Evolutionary conservation across 2,888 invertebrate genomes (phyloP).

Genomic region (Leucania comma): DNA sequence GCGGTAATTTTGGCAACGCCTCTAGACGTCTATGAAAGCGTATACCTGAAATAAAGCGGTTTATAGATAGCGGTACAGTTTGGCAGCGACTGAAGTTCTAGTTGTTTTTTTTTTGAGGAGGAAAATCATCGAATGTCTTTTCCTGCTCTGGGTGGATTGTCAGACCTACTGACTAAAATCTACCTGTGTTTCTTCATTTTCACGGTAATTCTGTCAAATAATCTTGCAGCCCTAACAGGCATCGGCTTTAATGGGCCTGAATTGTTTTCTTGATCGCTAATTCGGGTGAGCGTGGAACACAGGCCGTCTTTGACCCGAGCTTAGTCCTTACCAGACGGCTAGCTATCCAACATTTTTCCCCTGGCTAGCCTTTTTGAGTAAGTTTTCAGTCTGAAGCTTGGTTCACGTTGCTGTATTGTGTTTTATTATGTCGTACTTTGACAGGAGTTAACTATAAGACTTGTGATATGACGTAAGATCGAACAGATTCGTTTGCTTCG

Average conservation of each 20-base stretch:
- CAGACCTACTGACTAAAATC: neutral
- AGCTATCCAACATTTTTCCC: neutral
- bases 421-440: too few relatives aligned
- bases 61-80: neutral
- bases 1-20: slow-evolving; percentile 45
- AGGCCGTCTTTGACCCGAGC: too few relatives aligned
- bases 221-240: too few relatives aligned
- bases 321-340: too few relatives aligned
- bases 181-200: neutral
- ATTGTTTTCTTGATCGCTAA: too few relatives aligned
- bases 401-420: too few relatives aligned
- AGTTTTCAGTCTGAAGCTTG: too few relatives aligned
- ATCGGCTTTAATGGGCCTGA: too few relatives aligned
- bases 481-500: too few relatives aligned
- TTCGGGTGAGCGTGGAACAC: too few relatives aligned
- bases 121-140: neutral
- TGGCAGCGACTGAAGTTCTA: neutral
- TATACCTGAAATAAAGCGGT: neutral
- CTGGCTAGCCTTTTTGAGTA: neutral
- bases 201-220: neutral
- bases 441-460: too few relatives aligned
- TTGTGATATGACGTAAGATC: too few relatives aligned
- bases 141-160: neutral
- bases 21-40: neutral
- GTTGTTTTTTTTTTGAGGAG: neutral